A percentile compares a stretch with the other conserved stretches of the same genome.
phyloP scores from a whole-genome alignment of 2,888 invertebrate species.

The Mongoloraphidia duomilia region DNA sequence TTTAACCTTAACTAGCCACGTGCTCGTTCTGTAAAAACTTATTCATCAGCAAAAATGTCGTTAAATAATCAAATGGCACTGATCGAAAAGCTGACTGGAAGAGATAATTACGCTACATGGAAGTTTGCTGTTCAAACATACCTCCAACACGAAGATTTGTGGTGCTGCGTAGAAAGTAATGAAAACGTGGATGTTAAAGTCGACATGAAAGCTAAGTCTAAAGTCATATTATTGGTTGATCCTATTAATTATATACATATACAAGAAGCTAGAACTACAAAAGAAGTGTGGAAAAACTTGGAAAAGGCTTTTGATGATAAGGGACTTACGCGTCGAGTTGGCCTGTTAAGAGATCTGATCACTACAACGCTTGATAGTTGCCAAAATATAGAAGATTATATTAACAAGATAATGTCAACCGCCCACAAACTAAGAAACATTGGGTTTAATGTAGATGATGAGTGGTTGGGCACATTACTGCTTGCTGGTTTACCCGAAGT shows the following conservation, averaged over 20 bases:
- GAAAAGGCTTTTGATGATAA: slow-evolving; percentile 18
- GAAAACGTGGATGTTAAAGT: too few relatives aligned
- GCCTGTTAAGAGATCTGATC: slow-evolving; percentile 16
- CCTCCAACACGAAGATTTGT: too few relatives aligned
- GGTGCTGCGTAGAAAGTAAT: too few relatives aligned
- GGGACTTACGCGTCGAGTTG: slow-evolving; percentile 19
- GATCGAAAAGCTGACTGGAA: slow-evolving; percentile 4
- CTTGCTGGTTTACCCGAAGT: slow-evolving; percentile 19
- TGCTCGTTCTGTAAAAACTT: too few relatives aligned
- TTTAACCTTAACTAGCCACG: too few relatives aligned
- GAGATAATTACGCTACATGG: slow-evolving; percentile 10
- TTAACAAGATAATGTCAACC: slow-evolving; percentile 18
- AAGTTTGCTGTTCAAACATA: slow-evolving; percentile 10
- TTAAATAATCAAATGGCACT: not conserved
- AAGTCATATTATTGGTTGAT: slow-evolving; percentile 17
- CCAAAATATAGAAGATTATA: slow-evolving; percentile 18
- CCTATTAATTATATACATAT: slow-evolving; percentile 18
- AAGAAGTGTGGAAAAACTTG: slow-evolving; percentile 18
- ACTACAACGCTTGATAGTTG: slow-evolving; percentile 17
- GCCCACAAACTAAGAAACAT: slow-evolving; percentile 18
- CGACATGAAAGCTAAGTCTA: too few relatives aligned
- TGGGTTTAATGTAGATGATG: slow-evolving; percentile 17
- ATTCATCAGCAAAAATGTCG: not conserved
- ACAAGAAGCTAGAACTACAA: slow-evolving; percentile 14
- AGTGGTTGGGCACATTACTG: slow-evolving; percentile 20